A percentile compares a stretch with the other conserved stretches of the same genome.
Conservation (phyloP, 1,140 invertebrate genomes). For the Drosophila ironensis region DNA sequence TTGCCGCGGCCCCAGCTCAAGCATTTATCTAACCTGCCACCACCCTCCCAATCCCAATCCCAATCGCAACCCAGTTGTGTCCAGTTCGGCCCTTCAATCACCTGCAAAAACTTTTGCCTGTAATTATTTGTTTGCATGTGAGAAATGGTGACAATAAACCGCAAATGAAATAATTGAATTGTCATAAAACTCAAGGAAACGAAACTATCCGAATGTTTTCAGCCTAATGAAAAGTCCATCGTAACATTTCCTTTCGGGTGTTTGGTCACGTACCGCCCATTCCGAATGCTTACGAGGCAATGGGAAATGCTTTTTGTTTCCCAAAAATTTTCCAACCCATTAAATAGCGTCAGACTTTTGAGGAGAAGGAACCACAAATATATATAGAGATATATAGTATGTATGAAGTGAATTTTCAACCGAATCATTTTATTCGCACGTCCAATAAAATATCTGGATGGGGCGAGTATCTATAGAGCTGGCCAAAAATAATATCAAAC, state of each 20-base stretch:
- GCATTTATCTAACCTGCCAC: constrained; percentile 29
- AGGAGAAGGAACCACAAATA: constrained; percentile 1
- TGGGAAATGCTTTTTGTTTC: not conserved
- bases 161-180: constrained; percentile 60
- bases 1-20: not conserved
- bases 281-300: not conserved
- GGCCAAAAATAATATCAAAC: constrained; percentile 57
- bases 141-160: constrained; percentile 23
- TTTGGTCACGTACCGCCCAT: constrained; percentile 17
- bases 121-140: constrained; percentile 74
- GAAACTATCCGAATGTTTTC: constrained; percentile 29
- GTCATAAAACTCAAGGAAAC: constrained; percentile 22
- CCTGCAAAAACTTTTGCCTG: constrained; percentile 28
- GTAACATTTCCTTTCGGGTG: not conserved
- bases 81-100: constrained; percentile 33
- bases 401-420: constrained; percentile 13
- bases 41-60: too few relatives aligned
- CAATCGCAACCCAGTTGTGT: too few relatives aligned
- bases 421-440: constrained; percentile 34
- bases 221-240: constrained; percentile 21
- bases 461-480: constrained; percentile 14
- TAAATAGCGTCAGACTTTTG: constrained; percentile 29
- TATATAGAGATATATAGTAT: not conserved
- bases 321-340: constrained; percentile 36
- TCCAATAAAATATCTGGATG: constrained; percentile 31